These are phyloP conservation scores for Ctenoplectra terminalis DNA, from an alignment of 1,140 invertebrate genomes.

Conservation along the genomic window DNA sequence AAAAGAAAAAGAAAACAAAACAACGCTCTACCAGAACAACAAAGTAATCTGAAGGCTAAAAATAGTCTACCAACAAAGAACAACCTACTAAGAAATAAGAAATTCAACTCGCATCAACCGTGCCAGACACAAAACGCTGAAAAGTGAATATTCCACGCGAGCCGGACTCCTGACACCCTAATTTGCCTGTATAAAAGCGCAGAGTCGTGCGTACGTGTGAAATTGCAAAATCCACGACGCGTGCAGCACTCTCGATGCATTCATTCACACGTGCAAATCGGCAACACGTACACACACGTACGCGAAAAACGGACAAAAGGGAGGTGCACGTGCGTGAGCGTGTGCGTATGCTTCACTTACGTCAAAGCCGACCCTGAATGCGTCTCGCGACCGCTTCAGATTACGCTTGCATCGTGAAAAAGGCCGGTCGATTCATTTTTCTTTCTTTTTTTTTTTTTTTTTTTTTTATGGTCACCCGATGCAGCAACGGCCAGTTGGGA, in stretches of 20 bases:
- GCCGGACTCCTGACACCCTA: background rate
- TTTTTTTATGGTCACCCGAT: background rate
- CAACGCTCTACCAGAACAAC: no score
- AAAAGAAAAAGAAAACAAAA: no score
- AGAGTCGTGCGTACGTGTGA: background rate
- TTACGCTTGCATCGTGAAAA: slow-evolving; percentile 39
- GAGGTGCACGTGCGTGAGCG: slow-evolving; percentile 3
- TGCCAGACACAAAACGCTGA: no score
- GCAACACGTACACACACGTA: background rate
- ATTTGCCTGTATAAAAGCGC: background rate
- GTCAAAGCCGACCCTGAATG: slow-evolving; percentile 52
- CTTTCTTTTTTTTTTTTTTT: background rate
- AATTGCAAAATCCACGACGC: background rate
- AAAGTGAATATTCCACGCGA: background rate
- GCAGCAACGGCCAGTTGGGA: background rate
- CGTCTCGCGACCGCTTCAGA: slow-evolving; percentile 29
- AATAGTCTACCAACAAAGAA: no score
- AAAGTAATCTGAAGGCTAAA: no score
- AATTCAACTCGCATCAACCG: no score
- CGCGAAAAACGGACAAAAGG: slow-evolving; percentile 5
- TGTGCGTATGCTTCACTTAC: slow-evolving; percentile 11
- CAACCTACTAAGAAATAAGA: no score
- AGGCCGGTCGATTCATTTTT: slow-evolving; percentile 17
- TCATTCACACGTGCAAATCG: background rate
- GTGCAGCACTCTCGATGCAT: background rate